Conservation (phyloP, 2,888 invertebrate species). For the Cryptosula pallasiana region DNA sequence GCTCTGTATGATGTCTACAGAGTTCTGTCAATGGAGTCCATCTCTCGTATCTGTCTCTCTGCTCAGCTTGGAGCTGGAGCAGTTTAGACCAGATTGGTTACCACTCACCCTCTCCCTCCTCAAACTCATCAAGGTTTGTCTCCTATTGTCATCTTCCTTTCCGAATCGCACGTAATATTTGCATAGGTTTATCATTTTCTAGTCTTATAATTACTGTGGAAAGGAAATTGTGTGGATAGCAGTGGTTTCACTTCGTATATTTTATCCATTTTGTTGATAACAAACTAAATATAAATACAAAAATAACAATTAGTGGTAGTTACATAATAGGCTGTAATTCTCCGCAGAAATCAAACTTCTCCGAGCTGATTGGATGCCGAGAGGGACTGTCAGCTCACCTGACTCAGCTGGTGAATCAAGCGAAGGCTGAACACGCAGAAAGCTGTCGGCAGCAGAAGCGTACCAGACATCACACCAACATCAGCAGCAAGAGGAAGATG, state of each 20-base stretch:
- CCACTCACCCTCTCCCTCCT: slow-evolving; percentile 41
- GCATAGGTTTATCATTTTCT: too few relatives aligned
- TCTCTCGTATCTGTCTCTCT: slow-evolving; percentile 73
- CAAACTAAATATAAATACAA: too few relatives aligned
- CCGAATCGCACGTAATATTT: too few relatives aligned
- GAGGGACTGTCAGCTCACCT: not conserved
- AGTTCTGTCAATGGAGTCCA: slow-evolving; percentile 69
- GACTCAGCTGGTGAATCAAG: not conserved
- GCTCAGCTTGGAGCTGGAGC: slow-evolving; percentile 62
- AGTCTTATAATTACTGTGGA: too few relatives aligned
- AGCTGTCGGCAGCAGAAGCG: slow-evolving; percentile 1
- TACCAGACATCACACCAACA: slow-evolving; percentile 8
- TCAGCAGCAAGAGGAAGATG: slow-evolving; percentile 18
- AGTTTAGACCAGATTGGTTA: slow-evolving; percentile 42
- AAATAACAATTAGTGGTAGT: too few relatives aligned
- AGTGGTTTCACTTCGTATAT: too few relatives aligned
- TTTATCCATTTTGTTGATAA: too few relatives aligned
- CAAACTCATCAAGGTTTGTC: slow-evolving; percentile 42
- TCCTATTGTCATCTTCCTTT: too few relatives aligned
- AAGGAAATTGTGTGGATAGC: too few relatives aligned
- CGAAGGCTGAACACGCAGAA: not conserved
- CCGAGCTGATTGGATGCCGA: slow-evolving; percentile 3
- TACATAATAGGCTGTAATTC: not conserved
- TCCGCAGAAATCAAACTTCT: not conserved
- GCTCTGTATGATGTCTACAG: slow-evolving; percentile 56